Percentiles rank a stretch among this genome's conserved stretches.
These are phyloP conservation scores for Panthera uncia DNA, from an alignment of 2,113 vertebrate genomes.

Conservation along the genomic window DNA sequence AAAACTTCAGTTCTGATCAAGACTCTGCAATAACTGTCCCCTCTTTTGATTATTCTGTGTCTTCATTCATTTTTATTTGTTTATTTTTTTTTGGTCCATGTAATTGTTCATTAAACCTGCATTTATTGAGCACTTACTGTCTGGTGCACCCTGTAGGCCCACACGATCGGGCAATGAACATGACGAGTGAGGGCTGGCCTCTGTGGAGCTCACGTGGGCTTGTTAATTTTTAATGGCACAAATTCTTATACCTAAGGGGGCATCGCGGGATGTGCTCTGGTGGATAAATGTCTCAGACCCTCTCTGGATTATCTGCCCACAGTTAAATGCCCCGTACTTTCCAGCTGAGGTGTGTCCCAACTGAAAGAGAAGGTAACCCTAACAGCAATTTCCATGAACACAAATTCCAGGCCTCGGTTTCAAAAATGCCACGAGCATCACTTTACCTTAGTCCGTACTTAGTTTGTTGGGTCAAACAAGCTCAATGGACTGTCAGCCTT, in stretches of 20 bases:
- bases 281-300: not conserved
- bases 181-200: too few relatives aligned
- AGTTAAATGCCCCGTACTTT: not conserved
- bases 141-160: not conserved
- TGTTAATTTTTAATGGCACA: not conserved
- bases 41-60: not conserved
- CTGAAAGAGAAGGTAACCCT: too few relatives aligned
- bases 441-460: not conserved
- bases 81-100: too few relatives aligned
- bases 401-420: not conserved
- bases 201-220: not conserved
- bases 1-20: too few relatives aligned
- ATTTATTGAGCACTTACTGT: not conserved
- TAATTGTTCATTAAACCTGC: rapidly evolving
- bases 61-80: not conserved
- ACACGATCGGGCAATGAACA: not conserved
- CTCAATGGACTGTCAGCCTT: not conserved
- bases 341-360: not conserved
- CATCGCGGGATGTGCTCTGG: not conserved
- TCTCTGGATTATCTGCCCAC: not conserved
- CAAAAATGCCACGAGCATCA: not conserved
- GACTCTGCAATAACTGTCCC: not conserved
- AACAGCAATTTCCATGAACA: not conserved
- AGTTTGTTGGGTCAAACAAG: not conserved
- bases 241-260: not conserved